Conservation (phyloP, 2,888 invertebrate genomes). For the Dyspetes luteomarginatus region DNA sequence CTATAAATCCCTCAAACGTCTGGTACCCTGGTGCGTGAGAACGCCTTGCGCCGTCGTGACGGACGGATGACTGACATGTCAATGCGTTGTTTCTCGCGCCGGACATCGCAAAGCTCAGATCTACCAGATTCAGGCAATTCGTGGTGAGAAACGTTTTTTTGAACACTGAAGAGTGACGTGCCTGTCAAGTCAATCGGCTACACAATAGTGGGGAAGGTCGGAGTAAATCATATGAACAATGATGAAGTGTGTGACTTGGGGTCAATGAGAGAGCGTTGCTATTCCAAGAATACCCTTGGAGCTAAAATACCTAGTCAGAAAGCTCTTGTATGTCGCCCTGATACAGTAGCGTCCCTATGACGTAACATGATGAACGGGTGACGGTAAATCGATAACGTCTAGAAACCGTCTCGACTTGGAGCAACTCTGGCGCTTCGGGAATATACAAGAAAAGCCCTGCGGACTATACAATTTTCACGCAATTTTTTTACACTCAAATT, state of each 20-base stretch:
- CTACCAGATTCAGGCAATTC: conserved; percentile 37
- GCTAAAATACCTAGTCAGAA: conserved; percentile 34
- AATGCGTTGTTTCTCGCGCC: conserved; percentile 9
- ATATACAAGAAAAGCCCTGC: background rate
- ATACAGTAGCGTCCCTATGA: conserved; percentile 80
- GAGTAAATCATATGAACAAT: background rate
- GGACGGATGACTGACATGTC: conserved; percentile 82
- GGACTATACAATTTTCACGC: background rate
- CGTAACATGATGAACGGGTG: conserved; percentile 82
- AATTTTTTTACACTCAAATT: background rate
- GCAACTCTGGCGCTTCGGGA: conserved; percentile 37
- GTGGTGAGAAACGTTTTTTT: conserved; percentile 8
- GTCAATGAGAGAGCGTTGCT: background rate
- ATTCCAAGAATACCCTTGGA: background rate
- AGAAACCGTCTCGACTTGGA: conserved; percentile 26
- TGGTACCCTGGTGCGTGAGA: conserved; percentile 81
- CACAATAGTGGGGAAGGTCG: background rate
- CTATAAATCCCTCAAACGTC: conserved; percentile 83
- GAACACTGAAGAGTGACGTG: background rate
- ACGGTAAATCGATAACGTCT: conserved; percentile 81
- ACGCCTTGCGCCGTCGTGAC: conserved; percentile 82
- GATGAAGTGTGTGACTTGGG: background rate
- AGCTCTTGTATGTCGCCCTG: conserved; percentile 77
- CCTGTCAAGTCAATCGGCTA: background rate
- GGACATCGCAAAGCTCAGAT: background rate